Base-by-base conservation (phyloP, 2,888 invertebrate species). In the Chalcosyrphus nemorum region DNA sequence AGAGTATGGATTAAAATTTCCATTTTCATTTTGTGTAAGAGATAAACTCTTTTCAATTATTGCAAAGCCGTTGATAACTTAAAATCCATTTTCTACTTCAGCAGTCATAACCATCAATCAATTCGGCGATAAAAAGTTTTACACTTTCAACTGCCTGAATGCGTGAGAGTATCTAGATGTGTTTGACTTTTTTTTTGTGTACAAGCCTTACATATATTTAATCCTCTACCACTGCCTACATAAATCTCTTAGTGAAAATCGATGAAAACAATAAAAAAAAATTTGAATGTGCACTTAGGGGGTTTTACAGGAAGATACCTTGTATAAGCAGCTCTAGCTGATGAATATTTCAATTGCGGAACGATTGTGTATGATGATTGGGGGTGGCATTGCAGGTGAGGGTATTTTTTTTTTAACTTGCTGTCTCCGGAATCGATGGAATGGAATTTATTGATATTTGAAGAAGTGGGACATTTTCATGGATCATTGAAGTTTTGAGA, bases 41-140 rank as follows among this genome's bases (percentile, higher is more conserved):
- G 15, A 63, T 45, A 54, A 74, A 15, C 41, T 63, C 24, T 63
- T 17, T 27, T 5, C 27, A 13, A 5, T 24, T 63, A 21, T 13
- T 9, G 32, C n/a, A n/a, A 54, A 72, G 15, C 61, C 72, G 61
- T 61, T 61, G 61, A 72, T 72, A 63, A 54, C 32, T 17, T 32
- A 11, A 63, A 81, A 81, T 24, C 63, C 68, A 75, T 81, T 81
- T 80, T 80, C 81, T 21, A 47, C 74, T 68, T 35, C 75, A 54
- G 13, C 74, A 68, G 68, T 56, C 41, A 61, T 61, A 70, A 63
- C 24, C 56, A 75, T 81, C 68, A 75, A 81, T 81, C 66, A 74
- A 56, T 24, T 47, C 17, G 47, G 15, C 45, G 45, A 66, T 59
- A 54, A 63, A n/a, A 63, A 57, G 57, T 75, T 56, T 75, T 57